Evolutionary conservation across 1,140 invertebrate genomes (phyloP).

Genomic region (Bombus difficillimus): DNA sequence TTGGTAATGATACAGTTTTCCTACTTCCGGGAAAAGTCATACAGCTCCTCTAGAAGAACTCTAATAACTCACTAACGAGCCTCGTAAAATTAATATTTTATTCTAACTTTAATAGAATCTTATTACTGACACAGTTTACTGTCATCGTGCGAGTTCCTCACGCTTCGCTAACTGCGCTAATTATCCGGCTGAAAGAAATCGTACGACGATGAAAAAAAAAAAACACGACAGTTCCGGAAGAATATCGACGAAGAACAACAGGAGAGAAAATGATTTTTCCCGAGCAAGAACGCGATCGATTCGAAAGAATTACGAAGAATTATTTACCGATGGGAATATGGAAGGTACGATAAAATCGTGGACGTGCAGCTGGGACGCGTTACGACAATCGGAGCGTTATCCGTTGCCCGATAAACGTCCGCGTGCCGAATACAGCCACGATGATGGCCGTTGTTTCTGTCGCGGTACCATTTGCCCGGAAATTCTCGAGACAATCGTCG

Average conservation of each 20-base stretch:
- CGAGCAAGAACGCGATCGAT: neutral
- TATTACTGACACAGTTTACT: neutral
- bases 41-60: neutral
- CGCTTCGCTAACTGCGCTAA: neutral
- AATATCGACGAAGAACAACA: neutral
- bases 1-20: no score
- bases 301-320: neutral
- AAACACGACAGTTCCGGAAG: neutral
- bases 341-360: neutral
- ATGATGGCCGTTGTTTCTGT: neutral
- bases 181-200: neutral
- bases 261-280: neutral
- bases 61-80: neutral
- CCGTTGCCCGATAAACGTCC: slow-evolving; percentile 22
- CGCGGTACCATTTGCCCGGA: slow-evolving; percentile 26
- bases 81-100: neutral
- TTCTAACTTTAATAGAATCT: neutral
- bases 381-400: slow-evolving; percentile 25
- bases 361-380: neutral
- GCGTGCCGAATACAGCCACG: neutral
- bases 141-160: neutral
- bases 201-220: neutral
- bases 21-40: neutral
- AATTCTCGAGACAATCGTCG: slow-evolving; percentile 47
- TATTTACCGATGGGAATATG: neutral